phyloP scores from a whole-genome alignment of 2,888 invertebrate species.

The Cotesia congregata region DNA sequence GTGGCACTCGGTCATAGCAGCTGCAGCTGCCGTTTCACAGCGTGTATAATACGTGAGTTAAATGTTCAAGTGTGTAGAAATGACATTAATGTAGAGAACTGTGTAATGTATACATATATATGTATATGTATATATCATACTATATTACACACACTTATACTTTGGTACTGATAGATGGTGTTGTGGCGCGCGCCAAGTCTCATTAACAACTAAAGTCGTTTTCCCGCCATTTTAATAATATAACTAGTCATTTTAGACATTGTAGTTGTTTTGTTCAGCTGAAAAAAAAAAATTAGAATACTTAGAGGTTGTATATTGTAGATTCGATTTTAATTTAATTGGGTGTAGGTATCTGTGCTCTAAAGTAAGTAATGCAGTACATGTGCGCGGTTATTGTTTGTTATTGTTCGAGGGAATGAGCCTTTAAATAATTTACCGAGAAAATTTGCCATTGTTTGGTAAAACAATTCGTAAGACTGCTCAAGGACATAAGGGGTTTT shows the following conservation, averaged over 20 bases:
- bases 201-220: constrained; percentile 57
- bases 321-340: too few species aligned
- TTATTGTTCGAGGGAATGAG: background rate
- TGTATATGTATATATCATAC: constrained; percentile 14
- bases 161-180: constrained; percentile 35
- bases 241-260: constrained; percentile 4
- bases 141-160: constrained; percentile 30
- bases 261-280: background rate
- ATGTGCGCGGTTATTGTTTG: background rate
- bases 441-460: background rate
- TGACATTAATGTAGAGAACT: constrained; percentile 2
- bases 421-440: background rate
- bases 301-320: too few species aligned
- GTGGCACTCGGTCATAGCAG: constrained; percentile 59
- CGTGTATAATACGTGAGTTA: constrained; percentile 37
- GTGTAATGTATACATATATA: constrained; percentile 20
- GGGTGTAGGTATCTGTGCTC: background rate
- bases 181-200: constrained; percentile 62
- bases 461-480: background rate
- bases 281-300: too few species aligned
- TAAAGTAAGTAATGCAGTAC: too few species aligned
- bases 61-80: constrained; percentile 22
- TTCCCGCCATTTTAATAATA: constrained; percentile 29
- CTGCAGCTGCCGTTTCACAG: constrained; percentile 59
- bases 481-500: background rate